These are phyloP conservation scores for Diplodus sargus DNA, from an alignment of 2,797 vertebrate genomes.

Conservation along the genomic window DNA sequence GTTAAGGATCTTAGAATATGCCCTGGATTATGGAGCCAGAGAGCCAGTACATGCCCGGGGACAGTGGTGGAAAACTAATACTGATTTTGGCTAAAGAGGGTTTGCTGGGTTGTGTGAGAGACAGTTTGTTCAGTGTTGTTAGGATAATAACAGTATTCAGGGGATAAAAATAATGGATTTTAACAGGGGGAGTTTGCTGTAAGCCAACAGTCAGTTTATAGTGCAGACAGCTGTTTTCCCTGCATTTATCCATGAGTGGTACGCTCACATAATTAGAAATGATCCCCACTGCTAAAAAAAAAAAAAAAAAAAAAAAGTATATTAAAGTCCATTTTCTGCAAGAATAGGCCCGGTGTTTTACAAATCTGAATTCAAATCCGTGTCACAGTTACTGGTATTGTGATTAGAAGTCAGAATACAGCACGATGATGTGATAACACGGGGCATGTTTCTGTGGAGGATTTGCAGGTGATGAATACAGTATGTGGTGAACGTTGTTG, in stretches of 20 bases:
- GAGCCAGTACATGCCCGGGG: slow-evolving; percentile 67
- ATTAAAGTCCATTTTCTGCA: slow-evolving; percentile 1
- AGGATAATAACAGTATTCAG: slow-evolving; percentile 59
- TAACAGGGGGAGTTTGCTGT: slow-evolving; percentile 33
- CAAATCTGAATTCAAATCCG: slow-evolving; percentile 16
- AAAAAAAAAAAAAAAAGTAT: neutral
- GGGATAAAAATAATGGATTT: slow-evolving; percentile 52
- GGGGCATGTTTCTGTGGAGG: neutral
- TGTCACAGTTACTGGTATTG: slow-evolving; percentile 17
- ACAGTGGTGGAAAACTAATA: slow-evolving; percentile 74
- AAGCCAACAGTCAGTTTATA: slow-evolving; percentile 45
- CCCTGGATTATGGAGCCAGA: slow-evolving; percentile 66
- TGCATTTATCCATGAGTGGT: slow-evolving; percentile 39
- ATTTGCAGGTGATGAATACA: neutral
- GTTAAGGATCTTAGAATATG: slow-evolving; percentile 73
- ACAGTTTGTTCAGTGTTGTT: slow-evolving; percentile 50
- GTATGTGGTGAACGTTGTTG: neutral
- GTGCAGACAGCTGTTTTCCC: slow-evolving; percentile 42
- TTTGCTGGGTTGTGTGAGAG: slow-evolving; percentile 42
- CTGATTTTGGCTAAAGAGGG: slow-evolving; percentile 67
- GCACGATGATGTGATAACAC: neutral
- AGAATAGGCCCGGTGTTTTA: slow-evolving; percentile 1
- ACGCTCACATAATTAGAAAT: slow-evolving; percentile 37
- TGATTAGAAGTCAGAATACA: slow-evolving; percentile 17
- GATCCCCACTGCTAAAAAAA: slow-evolving; percentile 24